phyloP scores from a whole-genome alignment of 2,113 vertebrate species.

The Leptobrachium leishanense region DNA sequence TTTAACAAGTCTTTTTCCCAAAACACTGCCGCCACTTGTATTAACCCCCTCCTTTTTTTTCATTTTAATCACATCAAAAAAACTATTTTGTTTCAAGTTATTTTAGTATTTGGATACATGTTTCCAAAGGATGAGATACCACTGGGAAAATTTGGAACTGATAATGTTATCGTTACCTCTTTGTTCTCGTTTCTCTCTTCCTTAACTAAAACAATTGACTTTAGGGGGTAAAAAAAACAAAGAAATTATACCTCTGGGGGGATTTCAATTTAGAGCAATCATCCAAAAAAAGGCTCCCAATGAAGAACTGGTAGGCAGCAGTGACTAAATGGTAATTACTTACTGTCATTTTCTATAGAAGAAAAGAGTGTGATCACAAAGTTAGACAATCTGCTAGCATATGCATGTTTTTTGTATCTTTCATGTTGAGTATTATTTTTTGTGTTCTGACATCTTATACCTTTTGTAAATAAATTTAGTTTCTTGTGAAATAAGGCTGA shows the following conservation, averaged over 20 bases:
- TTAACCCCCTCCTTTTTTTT: not conserved
- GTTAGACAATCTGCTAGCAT: too few species aligned
- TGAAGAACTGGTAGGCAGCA: not conserved
- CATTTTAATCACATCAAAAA: not conserved
- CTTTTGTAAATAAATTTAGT: too few species aligned
- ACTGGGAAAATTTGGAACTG: constrained; percentile 8
- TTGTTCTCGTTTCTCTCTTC: not conserved
- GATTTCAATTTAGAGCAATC: not conserved
- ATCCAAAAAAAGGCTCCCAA: not conserved
- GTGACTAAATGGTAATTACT: not conserved
- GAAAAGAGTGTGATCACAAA: too few species aligned
- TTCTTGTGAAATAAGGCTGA: too few species aligned
- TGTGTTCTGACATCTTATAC: too few species aligned
- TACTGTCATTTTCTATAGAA: not conserved
- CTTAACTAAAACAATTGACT: constrained; percentile 1
- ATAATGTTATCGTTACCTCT: not conserved
- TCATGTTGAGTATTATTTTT: too few species aligned
- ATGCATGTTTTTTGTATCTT: too few species aligned
- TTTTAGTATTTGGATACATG: not conserved
- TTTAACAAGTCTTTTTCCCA: not conserved
- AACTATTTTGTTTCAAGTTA: constrained; percentile 13
- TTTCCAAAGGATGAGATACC: not conserved
- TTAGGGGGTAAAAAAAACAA: not conserved
- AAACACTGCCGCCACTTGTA: not conserved
- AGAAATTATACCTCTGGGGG: not conserved